Conservation (phyloP, 2,113 vertebrate genomes). For the Sus scrofa region T2T-Sscrofa CM000830.6:13516001-13516500, state of each 20-base stretch:
- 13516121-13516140: constrained; percentile 5
- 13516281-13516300: neutral
- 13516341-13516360: too few species aligned
- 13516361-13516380: neutral
- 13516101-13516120: neutral
- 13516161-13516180: neutral
- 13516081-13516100: neutral
- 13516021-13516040: too few species aligned
- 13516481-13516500: neutral
- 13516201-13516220: neutral
- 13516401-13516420: neutral
- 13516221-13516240: constrained; percentile 19
- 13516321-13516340: too few species aligned
- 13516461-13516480: neutral
- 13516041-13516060: too few species aligned
- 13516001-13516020: too few species aligned
- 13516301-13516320: too few species aligned
- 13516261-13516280: neutral
- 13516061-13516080: too few species aligned
- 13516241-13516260: neutral
- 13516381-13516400: neutral
- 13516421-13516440: neutral
- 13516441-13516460: neutral
- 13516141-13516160: neutral
- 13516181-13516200: neutral